Base-by-base conservation (phyloP, 1,140 invertebrate species). In the Marisa cornuarietis region DNA sequence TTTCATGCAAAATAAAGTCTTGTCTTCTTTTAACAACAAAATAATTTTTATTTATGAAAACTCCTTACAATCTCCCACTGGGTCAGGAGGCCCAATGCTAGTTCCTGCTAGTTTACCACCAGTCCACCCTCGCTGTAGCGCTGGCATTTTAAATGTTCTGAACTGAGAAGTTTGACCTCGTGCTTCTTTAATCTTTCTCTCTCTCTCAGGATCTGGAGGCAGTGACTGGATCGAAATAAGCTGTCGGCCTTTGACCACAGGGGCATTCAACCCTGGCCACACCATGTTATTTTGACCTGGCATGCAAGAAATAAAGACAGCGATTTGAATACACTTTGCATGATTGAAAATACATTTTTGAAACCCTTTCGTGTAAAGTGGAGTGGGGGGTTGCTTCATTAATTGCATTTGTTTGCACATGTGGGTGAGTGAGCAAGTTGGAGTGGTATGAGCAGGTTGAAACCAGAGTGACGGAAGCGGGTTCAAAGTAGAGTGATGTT, bases 211-310 rank as follows among this genome's bases (percentile, higher is more conserved):
- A 92, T 96, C 94, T 79, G 94, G 93, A 2, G 95, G 94, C 20
- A 96, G 86, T 84, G 94, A 88, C 84, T 95, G 92, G 84, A 94
- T 94, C 85, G 93, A 91, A 0, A 97, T 88, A 2, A 97, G 83
- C 87, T 96, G 94, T 86, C 92, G 94, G 3, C 96, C 96, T 86
- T 93, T 93, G 14, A 97, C 91, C 16, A 98, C 92, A 7, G 96
- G 95, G 2, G 94, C 91, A 87, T 95, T 97, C 42, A 99, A 91
- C 42, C 98, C 98, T 51, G 98, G 98, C 95, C 96, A 99, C 76
- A 96, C 80, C 69, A 85, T 83, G 22, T 79, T 79, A 24, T 74
- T 42, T 24, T 78, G 62, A 49, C 77, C 81, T 86, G 62, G 52
- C 80, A 83, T 49, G 71, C 10, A 75, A 58, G 26, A 22, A 49